phyloP scores from a whole-genome alignment of 2,113 vertebrate genomes.

The Phasianus colchicus region DNA sequence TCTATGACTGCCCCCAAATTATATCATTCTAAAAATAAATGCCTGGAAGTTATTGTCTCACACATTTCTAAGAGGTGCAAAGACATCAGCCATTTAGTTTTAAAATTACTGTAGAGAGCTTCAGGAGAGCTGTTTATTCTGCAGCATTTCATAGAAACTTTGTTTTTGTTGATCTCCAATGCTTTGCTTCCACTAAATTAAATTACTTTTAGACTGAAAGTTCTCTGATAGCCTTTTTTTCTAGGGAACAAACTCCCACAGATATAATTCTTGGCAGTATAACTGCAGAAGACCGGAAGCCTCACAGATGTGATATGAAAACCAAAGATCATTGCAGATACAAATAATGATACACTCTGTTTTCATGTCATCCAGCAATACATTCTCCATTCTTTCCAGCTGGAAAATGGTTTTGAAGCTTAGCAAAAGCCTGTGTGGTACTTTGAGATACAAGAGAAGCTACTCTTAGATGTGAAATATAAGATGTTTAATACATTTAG shows the following conservation, averaged over 20 bases:
- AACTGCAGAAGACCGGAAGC: not conserved
- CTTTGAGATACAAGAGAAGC: not conserved
- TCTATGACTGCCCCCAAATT: not conserved
- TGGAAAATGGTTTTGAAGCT: not conserved
- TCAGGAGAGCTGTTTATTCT: not conserved
- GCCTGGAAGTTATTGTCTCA: not conserved
- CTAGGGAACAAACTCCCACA: slow-evolving; percentile 45
- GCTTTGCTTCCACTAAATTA: slow-evolving; percentile 26
- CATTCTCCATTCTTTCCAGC: not conserved
- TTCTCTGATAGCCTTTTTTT: slow-evolving; percentile 38
- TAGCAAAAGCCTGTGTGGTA: not conserved
- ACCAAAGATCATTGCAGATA: not conserved
- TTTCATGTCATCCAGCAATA: not conserved
- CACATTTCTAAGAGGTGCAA: not conserved
- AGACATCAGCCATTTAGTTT: not conserved
- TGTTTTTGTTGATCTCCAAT: not conserved
- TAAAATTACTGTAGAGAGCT: not conserved
- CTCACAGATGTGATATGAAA: slow-evolving; percentile 51
- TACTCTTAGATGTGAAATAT: not conserved
- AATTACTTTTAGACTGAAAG: slow-evolving; percentile 5
- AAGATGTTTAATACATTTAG: not conserved
- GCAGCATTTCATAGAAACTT: not conserved
- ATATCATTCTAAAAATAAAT: not conserved
- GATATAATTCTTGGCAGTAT: slow-evolving; percentile 15
- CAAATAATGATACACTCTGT: not conserved